These are phyloP conservation scores for Isaurus tuberculatus DNA, from an alignment of 92 coral and sea anemone genomes.

Conservation along the genomic window DNA sequence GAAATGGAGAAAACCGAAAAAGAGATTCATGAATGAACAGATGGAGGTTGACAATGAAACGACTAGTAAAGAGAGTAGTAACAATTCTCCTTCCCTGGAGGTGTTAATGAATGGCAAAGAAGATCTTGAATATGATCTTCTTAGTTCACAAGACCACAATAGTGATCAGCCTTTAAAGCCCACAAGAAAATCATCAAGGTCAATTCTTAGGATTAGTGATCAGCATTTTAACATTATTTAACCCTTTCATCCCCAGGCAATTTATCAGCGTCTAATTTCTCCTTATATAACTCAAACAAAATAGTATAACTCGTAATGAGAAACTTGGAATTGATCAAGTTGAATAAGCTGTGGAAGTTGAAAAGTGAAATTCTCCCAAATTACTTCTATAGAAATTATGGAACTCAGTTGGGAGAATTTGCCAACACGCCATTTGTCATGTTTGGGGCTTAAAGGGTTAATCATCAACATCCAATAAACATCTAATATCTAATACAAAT, in stretches of 20 bases:
- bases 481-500: too few species aligned
- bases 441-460: too few species aligned
- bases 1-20: slow-evolving; percentile 23
- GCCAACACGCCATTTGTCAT: too few species aligned
- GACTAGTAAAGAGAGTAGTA: slow-evolving; percentile 27
- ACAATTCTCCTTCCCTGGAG: slow-evolving; percentile 13
- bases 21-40: slow-evolving; percentile 20
- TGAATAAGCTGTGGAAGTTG: too few species aligned
- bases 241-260: not conserved
- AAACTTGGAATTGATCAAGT: too few species aligned
- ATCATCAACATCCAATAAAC: too few species aligned
- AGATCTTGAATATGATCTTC: slow-evolving; percentile 74
- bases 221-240: not conserved
- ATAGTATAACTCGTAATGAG: too few species aligned
- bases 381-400: too few species aligned
- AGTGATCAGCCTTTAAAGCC: slow-evolving; percentile 27
- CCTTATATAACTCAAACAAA: too few species aligned
- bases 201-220: not conserved
- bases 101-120: slow-evolving; percentile 60
- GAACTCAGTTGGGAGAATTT: too few species aligned
- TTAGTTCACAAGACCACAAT: not conserved
- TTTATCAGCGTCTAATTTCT: too few species aligned
- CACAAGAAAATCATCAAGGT: slow-evolving; percentile 73
- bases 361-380: too few species aligned
- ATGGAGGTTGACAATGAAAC: slow-evolving; percentile 38